Conservation (phyloP, 2,797 vertebrate genomes). For the Valencia hispanica region DNA sequence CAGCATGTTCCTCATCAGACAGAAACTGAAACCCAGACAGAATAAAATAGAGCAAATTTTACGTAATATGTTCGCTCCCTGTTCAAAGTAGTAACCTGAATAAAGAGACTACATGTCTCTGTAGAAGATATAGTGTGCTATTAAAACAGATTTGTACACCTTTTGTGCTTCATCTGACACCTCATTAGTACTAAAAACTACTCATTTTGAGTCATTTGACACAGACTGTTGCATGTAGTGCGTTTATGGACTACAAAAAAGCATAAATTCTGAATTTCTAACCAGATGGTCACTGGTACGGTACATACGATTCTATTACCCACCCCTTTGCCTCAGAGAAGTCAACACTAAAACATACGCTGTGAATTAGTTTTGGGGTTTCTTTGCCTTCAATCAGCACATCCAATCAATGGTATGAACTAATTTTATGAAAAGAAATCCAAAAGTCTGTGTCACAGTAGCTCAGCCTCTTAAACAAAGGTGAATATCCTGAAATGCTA, state of each 20-base stretch:
- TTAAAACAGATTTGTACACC: not conserved
- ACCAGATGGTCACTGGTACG: too few species aligned
- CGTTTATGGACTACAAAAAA: not conserved
- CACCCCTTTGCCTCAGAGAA: not conserved
- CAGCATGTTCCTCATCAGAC: not conserved
- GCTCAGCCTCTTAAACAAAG: not conserved
- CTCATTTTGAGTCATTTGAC: not conserved
- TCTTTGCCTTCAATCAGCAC: not conserved
- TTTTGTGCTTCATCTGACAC: not conserved
- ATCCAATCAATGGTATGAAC: not conserved
- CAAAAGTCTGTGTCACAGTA: not conserved
- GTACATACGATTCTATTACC: too few species aligned
- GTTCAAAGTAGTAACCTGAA: not conserved
- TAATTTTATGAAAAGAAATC: not conserved
- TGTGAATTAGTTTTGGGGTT: not conserved
- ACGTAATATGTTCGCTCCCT: not conserved
- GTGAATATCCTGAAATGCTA: not conserved
- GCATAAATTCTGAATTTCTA: not conserved
- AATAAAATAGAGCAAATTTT: not conserved
- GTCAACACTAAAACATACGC: not conserved
- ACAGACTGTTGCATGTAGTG: not conserved
- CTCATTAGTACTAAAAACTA: not conserved
- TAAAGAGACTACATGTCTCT: not conserved
- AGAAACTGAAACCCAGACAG: not conserved
- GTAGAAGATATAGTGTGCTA: not conserved